A percentile compares a stretch with the other conserved stretches of the same genome.
Evolutionary conservation across 1,140 invertebrate genomes (phyloP).

Genomic region (Caenorhabditis brenneri): DNA sequence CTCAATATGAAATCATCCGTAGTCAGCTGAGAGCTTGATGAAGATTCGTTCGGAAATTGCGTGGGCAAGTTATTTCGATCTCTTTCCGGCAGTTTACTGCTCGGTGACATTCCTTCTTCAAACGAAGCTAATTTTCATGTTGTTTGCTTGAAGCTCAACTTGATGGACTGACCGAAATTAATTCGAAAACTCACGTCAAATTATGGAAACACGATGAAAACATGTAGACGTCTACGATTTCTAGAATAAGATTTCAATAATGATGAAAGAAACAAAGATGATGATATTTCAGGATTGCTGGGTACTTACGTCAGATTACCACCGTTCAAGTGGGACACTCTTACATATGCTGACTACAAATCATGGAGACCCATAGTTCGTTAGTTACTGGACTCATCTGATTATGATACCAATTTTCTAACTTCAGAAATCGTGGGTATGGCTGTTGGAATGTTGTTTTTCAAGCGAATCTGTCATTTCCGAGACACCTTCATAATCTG

Average conservation of each 20-base stretch:
- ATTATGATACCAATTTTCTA: background rate
- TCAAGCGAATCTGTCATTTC: constrained; percentile 56
- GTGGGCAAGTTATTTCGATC: constrained; percentile 14
- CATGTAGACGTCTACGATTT: too few relatives aligned
- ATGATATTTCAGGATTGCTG: constrained; percentile 44
- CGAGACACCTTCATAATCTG: constrained; percentile 58
- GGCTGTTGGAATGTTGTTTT: constrained; percentile 59
- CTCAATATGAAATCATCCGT: background rate
- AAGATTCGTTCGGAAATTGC: constrained; percentile 13
- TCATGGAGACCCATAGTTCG: constrained; percentile 59
- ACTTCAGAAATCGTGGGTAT: constrained; percentile 62
- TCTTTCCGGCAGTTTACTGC: background rate
- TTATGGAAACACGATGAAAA: background rate
- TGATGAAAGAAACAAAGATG: too few relatives aligned
- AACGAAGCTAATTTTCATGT: constrained; percentile 18
- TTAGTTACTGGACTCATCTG: constrained; percentile 27
- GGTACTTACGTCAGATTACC: constrained; percentile 56
- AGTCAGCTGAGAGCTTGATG: background rate
- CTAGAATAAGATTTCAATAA: too few relatives aligned
- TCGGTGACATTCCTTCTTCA: background rate
- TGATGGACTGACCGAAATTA: background rate
- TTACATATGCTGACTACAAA: constrained; percentile 59
- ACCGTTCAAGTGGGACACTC: constrained; percentile 56
- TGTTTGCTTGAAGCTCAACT: background rate
- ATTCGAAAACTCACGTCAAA: background rate